Evolutionary conservation across 2,888 invertebrate genomes (phyloP).

Genomic region (Galeopsomyia nigrocyanea): DNA sequence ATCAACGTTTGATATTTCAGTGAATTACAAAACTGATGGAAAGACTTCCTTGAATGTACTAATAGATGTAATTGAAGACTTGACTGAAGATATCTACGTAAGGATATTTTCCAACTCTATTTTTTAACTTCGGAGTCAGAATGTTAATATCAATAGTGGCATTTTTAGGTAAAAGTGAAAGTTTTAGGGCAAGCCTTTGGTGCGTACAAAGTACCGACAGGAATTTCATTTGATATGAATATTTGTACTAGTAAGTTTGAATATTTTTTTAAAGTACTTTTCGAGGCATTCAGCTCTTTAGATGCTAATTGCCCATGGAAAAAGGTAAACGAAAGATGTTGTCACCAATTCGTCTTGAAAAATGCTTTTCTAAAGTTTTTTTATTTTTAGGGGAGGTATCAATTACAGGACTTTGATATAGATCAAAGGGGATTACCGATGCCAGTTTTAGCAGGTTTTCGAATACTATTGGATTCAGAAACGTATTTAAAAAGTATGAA

Average conservation of each 20-base stretch:
- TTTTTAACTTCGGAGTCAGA: too few species aligned
- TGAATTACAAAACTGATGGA: constrained; percentile 1
- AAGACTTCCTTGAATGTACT: neutral
- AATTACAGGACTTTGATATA: too few species aligned
- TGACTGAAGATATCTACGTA: neutral
- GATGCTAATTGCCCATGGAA: neutral
- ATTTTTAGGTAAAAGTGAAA: neutral
- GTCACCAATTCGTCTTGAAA: too few species aligned
- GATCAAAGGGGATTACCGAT: too few species aligned
- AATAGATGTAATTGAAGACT: constrained; percentile 6
- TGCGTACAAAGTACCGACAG: neutral
- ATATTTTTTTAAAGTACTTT: neutral
- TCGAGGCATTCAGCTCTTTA: neutral
- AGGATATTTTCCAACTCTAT: neutral
- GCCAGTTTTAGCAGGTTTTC: too few species aligned
- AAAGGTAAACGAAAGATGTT: too few species aligned
- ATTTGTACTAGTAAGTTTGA: neutral
- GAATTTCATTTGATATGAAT: neutral
- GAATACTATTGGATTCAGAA: too few species aligned
- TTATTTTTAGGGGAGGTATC: too few species aligned
- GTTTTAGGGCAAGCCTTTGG: neutral
- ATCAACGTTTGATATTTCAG: constrained; percentile 6
- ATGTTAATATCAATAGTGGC: neutral
- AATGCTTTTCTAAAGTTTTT: too few species aligned
- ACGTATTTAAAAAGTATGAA: too few species aligned